These are phyloP conservation scores for Microctonus aethiopoides DNA, from an alignment of 2,888 invertebrate genomes.

Conservation along the genomic window DNA sequence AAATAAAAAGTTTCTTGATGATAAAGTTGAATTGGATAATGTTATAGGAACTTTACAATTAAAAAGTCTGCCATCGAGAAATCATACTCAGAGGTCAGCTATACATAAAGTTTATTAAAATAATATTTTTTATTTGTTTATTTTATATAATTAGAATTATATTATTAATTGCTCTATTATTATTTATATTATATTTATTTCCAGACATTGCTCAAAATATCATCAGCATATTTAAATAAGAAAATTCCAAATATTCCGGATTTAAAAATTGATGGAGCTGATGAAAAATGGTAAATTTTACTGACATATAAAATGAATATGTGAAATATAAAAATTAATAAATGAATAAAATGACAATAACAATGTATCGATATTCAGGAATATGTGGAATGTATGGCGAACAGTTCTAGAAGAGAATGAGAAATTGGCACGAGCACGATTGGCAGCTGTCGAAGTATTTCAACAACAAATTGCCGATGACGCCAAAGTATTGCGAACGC, in stretches of 20 bases:
- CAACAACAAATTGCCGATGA: slow-evolving; percentile 96
- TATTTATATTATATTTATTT: slow-evolving; percentile 44
- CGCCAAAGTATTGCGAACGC: slow-evolving; percentile 84
- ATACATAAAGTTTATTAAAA: not conserved
- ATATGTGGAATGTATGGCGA: slow-evolving; percentile 98
- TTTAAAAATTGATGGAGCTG: slow-evolving; percentile 88
- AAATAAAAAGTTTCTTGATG: slow-evolving; percentile 11
- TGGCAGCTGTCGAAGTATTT: slow-evolving; percentile 95
- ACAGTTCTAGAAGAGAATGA: slow-evolving; percentile 96
- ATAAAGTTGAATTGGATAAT: slow-evolving; percentile 18
- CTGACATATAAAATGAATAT: too few species aligned
- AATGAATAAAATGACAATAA: too few species aligned
- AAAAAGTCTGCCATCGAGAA: slow-evolving; percentile 94
- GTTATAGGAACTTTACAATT: slow-evolving; percentile 82
- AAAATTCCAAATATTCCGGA: slow-evolving; percentile 94
- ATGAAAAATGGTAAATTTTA: slow-evolving; percentile 88
- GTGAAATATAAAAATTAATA: too few species aligned
- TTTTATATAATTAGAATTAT: not conserved
- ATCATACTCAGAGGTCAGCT: slow-evolving; percentile 89
- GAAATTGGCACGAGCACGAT: slow-evolving; percentile 87
- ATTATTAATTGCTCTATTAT: slow-evolving; percentile 7
- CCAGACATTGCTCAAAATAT: slow-evolving; percentile 89
- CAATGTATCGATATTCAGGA: slow-evolving; percentile 72
- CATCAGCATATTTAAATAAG: slow-evolving; percentile 91
- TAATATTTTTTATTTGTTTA: too few species aligned